Percentiles rank a stretch among this genome's conserved stretches.
phyloP scores from a whole-genome alignment of 1,140 invertebrate genomes.

The Maniola jurtina region DNA sequence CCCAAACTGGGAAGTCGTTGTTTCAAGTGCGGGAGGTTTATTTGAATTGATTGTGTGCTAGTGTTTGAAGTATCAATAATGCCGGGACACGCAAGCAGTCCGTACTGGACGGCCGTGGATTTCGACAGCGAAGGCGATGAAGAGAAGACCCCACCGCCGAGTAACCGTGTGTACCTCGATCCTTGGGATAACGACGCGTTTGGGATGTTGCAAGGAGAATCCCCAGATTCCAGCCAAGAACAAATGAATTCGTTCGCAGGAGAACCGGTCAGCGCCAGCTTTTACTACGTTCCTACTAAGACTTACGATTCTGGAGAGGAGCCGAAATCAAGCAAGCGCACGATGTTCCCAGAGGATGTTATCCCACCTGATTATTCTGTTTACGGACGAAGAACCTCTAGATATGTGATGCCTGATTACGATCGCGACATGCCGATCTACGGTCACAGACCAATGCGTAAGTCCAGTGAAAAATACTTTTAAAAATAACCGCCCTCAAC shows the following conservation, averaged over 20 bases:
- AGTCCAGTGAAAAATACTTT: slow-evolving; percentile 33
- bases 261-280: slow-evolving; percentile 78
- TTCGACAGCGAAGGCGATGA: slow-evolving; percentile 79
- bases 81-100: slow-evolving; percentile 67
- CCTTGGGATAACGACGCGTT: slow-evolving; percentile 87
- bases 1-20: slow-evolving; percentile 42
- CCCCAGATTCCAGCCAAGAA: slow-evolving; percentile 70
- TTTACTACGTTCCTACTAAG: slow-evolving; percentile 78
- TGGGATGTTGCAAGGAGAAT: slow-evolving; percentile 81
- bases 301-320: slow-evolving; percentile 69
- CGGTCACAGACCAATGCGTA: slow-evolving; percentile 55
- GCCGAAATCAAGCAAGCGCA: slow-evolving; percentile 48
- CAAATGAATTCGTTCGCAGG: slow-evolving; percentile 72
- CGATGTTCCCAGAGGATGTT: slow-evolving; percentile 50
- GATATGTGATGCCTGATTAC: slow-evolving; percentile 45
- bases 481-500: background rate
- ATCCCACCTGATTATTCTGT: slow-evolving; percentile 55
- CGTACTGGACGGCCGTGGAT: slow-evolving; percentile 79
- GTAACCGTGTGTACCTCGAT: slow-evolving; percentile 82
- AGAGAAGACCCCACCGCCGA: slow-evolving; percentile 47
- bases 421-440: slow-evolving; percentile 52
- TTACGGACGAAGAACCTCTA: slow-evolving; percentile 55
- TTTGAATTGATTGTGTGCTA: slow-evolving; percentile 35
- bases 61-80: slow-evolving; percentile 42
- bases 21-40: slow-evolving; percentile 40